phyloP scores from a whole-genome alignment of 1,140 invertebrate genomes.

The Heliothis virescens region DNA sequence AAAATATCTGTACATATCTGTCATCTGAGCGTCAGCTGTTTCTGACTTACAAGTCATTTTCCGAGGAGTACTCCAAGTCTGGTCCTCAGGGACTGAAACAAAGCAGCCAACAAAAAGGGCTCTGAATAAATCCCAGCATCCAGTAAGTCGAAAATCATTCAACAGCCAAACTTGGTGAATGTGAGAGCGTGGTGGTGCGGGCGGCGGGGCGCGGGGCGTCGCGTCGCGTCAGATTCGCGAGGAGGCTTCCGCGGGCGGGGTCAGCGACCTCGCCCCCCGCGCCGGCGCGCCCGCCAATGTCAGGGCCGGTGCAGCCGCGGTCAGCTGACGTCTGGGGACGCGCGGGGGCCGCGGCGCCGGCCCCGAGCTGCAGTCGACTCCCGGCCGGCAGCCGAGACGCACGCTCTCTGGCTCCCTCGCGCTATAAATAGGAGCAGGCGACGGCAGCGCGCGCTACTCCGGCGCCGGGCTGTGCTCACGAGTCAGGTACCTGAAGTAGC shows the following conservation, averaged over 20 bases:
- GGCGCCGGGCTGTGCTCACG: conserved; percentile 86
- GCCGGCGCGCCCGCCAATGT: conserved; percentile 81
- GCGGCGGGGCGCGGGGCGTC: conserved; percentile 50
- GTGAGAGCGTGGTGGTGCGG: conserved; percentile 59
- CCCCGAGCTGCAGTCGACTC: conserved; percentile 76
- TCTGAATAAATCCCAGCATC: conserved; percentile 23
- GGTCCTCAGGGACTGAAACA: conserved; percentile 12
- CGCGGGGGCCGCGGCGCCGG: conserved; percentile 75
- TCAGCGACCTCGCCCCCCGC: conserved; percentile 75
- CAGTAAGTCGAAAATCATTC: conserved; percentile 50
- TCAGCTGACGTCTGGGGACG: conserved; percentile 85
- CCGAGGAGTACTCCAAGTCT: background rate
- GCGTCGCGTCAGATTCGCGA: conserved; percentile 71
- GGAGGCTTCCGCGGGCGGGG: conserved; percentile 83
- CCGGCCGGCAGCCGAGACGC: conserved; percentile 65
- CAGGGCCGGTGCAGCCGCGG: conserved; percentile 84
- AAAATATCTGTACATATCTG: background rate
- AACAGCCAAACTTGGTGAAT: conserved; percentile 68
- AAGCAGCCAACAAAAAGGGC: conserved; percentile 24
- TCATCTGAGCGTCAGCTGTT: conserved; percentile 38
- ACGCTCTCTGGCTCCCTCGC: conserved; percentile 63
- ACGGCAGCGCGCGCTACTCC: conserved; percentile 80
- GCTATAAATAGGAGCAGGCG: conserved; percentile 73
- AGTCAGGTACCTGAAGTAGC: conserved; percentile 99
- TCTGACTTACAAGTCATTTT: conserved; percentile 2